Percentiles rank a stretch among this genome's conserved stretches.
phyloP scores from a whole-genome alignment of 2,888 invertebrate species.

The Drosophila anomalata region DNA sequence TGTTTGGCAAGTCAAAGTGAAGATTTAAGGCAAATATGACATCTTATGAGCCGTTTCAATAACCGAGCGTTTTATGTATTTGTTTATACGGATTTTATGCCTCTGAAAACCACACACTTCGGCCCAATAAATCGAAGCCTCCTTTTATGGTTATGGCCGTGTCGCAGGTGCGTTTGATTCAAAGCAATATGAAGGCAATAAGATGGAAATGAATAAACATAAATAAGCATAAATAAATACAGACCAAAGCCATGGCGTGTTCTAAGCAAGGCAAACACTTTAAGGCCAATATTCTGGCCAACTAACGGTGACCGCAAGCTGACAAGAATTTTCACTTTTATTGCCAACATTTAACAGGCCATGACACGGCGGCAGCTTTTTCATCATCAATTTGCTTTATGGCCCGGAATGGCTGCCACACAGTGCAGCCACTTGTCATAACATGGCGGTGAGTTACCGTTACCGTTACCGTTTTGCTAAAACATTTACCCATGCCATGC shows the following conservation, averaged over 20 bases:
- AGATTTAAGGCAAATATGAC: neutral
- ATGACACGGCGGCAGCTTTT: slow-evolving; percentile 71
- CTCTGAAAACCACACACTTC: slow-evolving; percentile 43
- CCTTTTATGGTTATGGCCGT: slow-evolving; percentile 58
- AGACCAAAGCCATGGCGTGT: neutral
- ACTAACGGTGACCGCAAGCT: slow-evolving; percentile 64
- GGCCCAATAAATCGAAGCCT: slow-evolving; percentile 50
- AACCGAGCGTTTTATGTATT: slow-evolving; percentile 43
- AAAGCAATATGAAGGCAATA: slow-evolving; percentile 51
- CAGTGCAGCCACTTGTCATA: slow-evolving; percentile 75
- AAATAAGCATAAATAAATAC: slow-evolving; percentile 30
- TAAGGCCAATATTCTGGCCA: slow-evolving; percentile 45
- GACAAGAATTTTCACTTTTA: slow-evolving; percentile 79
- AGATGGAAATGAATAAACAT: slow-evolving; percentile 33
- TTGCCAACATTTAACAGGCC: slow-evolving; percentile 78
- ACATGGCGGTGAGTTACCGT: slow-evolving; percentile 69
- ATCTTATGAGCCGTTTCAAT: slow-evolving; percentile 9
- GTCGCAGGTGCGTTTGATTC: slow-evolving; percentile 73
- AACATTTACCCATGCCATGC: slow-evolving; percentile 45
- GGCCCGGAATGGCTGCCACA: slow-evolving; percentile 57
- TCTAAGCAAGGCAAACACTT: slow-evolving; percentile 7
- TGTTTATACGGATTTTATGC: slow-evolving; percentile 56
- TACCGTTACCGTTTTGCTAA: slow-evolving; percentile 46
- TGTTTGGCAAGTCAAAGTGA: neutral
- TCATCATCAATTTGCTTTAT: slow-evolving; percentile 78